Conservation (phyloP, 1,140 invertebrate species). For the Atta colombica region DNA sequence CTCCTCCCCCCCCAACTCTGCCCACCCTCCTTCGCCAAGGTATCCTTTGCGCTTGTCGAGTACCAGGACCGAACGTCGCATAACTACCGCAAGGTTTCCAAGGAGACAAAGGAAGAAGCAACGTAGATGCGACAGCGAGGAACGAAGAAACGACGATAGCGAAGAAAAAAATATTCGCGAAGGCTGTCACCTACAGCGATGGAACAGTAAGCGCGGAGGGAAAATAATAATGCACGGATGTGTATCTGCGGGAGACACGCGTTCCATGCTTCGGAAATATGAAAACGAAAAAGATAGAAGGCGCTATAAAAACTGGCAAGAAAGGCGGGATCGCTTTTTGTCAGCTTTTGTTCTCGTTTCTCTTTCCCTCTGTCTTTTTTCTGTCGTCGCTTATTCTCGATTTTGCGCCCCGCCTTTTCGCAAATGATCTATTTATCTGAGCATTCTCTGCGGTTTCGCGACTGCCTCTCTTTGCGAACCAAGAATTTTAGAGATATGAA, state of each 20-base stretch:
- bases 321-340: constrained; percentile 38
- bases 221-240: constrained; percentile 70
- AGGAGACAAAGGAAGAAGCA: constrained; percentile 76
- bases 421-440: constrained; percentile 62
- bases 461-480: not conserved
- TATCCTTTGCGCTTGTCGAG: constrained; percentile 59
- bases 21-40: constrained; percentile 37
- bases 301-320: not conserved
- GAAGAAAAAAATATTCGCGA: constrained; percentile 68
- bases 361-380: constrained; percentile 23
- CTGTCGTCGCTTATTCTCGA: constrained; percentile 32
- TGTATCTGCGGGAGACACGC: constrained; percentile 63
- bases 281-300: constrained; percentile 54
- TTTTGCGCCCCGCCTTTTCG: constrained; percentile 47
- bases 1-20: not conserved
- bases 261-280: constrained; percentile 65
- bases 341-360: constrained; percentile 37
- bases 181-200: not conserved
- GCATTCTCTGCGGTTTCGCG: constrained; percentile 13
- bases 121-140: constrained; percentile 47
- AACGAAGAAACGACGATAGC: not conserved
- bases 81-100: constrained; percentile 82
- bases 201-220: constrained; percentile 11
- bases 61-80: constrained; percentile 77
- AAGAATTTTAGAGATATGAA: constrained; percentile 35